Evolutionary conservation across 2,888 invertebrate genomes (phyloP).

Genomic region (Drosophila borealis): DNA sequence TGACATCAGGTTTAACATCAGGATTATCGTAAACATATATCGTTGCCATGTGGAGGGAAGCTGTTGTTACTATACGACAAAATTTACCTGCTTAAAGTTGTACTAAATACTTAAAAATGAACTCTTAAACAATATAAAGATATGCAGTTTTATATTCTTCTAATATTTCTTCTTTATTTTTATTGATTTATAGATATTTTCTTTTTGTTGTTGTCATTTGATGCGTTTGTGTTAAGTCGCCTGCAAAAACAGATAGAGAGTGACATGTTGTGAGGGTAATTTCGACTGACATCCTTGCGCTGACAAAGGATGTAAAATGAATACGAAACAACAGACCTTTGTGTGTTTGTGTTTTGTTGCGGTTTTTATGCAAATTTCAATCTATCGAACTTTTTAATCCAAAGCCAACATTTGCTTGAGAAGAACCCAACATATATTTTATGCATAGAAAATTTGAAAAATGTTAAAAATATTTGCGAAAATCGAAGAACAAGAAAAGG

Average conservation of each 20-base stretch:
- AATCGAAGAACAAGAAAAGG: no score
- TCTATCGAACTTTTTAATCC: constrained; percentile 30
- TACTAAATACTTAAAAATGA: constrained; percentile 67
- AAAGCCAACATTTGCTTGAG: constrained; percentile 1
- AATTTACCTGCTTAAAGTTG: constrained; percentile 73
- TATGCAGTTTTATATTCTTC: constrained; percentile 67
- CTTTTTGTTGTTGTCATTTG: constrained; percentile 17
- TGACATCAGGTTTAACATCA: constrained; percentile 10
- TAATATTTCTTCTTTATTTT: constrained; percentile 21
- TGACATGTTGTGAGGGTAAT: constrained; percentile 31
- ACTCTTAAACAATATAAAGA: constrained; percentile 64
- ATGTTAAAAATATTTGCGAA: not conserved
- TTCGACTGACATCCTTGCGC: constrained; percentile 24
- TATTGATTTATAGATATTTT: constrained; percentile 52
- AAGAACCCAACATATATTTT: not conserved
- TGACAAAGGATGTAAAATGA: constrained; percentile 23
- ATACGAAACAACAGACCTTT: constrained; percentile 47
- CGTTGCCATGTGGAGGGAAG: constrained; percentile 75
- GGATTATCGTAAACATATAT: constrained; percentile 22
- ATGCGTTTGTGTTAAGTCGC: constrained; percentile 28
- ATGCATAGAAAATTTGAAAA: not conserved
- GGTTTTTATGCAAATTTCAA: constrained; percentile 31
- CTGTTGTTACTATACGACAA: constrained; percentile 73
- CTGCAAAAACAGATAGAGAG: constrained; percentile 47
- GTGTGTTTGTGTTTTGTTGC: constrained; percentile 23